Conservation (phyloP, 2,113 vertebrate species). For the Alces alces region DNA sequence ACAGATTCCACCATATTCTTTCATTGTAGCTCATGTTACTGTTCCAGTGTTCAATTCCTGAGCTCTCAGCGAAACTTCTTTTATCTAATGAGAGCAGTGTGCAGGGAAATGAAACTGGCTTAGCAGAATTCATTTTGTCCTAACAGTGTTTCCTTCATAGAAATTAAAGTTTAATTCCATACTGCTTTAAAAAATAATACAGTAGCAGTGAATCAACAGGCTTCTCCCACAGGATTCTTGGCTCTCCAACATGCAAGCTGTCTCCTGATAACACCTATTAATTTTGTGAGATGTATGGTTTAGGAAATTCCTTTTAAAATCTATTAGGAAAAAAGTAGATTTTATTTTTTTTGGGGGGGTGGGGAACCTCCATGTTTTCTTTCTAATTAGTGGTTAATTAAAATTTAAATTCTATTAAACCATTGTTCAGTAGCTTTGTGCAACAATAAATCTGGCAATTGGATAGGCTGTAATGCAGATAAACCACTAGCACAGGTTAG, state of each 20-base stretch:
- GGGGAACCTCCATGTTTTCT: background rate
- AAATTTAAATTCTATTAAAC: background rate
- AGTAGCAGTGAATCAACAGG: background rate
- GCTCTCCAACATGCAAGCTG: background rate
- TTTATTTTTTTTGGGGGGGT: background rate
- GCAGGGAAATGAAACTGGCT: background rate
- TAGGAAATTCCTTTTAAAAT: conserved; percentile 27
- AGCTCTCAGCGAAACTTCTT: background rate
- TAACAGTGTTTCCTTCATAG: background rate
- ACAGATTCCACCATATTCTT: background rate
- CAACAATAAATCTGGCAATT: background rate
- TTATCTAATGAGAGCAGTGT: background rate
- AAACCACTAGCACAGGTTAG: background rate
- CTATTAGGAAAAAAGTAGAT: background rate
- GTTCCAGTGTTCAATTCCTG: background rate
- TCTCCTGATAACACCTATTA: background rate
- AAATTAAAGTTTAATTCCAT: background rate
- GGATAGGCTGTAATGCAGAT: background rate
- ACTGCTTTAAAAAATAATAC: conserved; percentile 7
- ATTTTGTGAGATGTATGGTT: background rate
- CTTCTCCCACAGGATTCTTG: background rate
- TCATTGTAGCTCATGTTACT: background rate
- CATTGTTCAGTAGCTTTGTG: background rate
- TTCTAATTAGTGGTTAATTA: conserved; percentile 52
- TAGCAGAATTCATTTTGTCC: background rate